Percentiles rank a stretch among this genome's conserved stretches.
These are phyloP conservation scores for Rhinoderma darwinii DNA, from an alignment of 2,113 vertebrate genomes.

Conservation along the genomic window DNA sequence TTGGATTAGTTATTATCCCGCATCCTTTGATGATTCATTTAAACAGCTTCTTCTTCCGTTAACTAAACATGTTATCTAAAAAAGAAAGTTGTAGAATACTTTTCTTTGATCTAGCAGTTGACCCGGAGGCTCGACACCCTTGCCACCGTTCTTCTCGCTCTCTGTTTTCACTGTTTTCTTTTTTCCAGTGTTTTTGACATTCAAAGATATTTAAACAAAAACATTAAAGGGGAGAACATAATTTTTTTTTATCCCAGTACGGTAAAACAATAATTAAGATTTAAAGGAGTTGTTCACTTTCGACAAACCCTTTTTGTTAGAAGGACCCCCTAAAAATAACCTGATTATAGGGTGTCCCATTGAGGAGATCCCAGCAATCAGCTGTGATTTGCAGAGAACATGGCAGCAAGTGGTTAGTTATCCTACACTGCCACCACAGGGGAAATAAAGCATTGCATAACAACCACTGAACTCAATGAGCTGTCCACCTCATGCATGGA, in stretches of 20 bases:
- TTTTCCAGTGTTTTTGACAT: not conserved
- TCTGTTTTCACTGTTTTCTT: not conserved
- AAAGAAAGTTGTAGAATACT: not conserved
- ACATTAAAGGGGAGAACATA: not conserved
- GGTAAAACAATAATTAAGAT: not conserved
- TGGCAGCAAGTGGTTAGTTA: not conserved
- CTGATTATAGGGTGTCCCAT: not conserved
- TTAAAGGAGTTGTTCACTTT: not conserved
- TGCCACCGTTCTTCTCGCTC: not conserved
- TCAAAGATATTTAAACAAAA: not conserved
- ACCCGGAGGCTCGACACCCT: not conserved
- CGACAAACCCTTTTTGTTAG: not conserved
- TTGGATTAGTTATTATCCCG: not conserved
- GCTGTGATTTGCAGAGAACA: not conserved
- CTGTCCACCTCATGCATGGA: too few relatives aligned
- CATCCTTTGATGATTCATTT: slow-evolving; percentile 2
- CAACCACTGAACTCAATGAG: not conserved
- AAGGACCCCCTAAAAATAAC: not conserved
- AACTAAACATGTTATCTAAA: slow-evolving; percentile 6
- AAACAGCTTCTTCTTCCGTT: not conserved
- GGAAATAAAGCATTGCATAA: not conserved
- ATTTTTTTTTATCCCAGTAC: not conserved
- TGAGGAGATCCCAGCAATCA: not conserved
- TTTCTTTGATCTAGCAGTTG: not conserved
- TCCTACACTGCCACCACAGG: not conserved